Conservation (phyloP, 2,888 invertebrate genomes). For the Aphelenchoides bicaudatus region DNA sequence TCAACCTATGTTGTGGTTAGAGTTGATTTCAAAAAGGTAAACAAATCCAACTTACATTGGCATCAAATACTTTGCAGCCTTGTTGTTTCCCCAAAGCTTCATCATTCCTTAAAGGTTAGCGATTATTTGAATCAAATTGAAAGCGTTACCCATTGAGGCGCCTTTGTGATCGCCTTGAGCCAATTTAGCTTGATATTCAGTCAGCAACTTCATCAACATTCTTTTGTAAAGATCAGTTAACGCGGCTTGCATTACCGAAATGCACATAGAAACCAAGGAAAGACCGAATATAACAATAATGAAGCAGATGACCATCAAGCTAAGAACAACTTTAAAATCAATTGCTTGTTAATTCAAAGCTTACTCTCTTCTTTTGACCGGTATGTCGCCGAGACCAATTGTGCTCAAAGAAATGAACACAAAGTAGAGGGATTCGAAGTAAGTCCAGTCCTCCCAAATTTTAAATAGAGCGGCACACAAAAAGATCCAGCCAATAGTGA, state of each 20-base stretch:
- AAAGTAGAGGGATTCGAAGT: slow-evolving; percentile 63
- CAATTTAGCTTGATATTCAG: slow-evolving; percentile 58
- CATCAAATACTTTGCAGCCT: slow-evolving; percentile 57
- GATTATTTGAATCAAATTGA: too few relatives aligned
- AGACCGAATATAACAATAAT: slow-evolving; percentile 63
- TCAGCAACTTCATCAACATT: slow-evolving; percentile 56
- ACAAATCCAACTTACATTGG: slow-evolving; percentile 38
- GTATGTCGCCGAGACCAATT: slow-evolving; percentile 46
- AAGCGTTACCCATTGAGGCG: slow-evolving; percentile 59
- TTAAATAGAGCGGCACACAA: slow-evolving; percentile 86
- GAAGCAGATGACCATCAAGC: slow-evolving; percentile 58
- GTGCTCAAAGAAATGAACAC: slow-evolving; percentile 60
- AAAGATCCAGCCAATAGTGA: slow-evolving; percentile 81
- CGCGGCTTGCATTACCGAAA: slow-evolving; percentile 62
- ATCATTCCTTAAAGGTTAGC: too few relatives aligned
- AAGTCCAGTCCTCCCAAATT: slow-evolving; percentile 75
- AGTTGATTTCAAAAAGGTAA: slow-evolving; percentile 13
- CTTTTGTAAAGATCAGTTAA: slow-evolving; percentile 58
- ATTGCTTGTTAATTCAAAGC: slow-evolving; percentile 24
- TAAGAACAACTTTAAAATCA: slow-evolving; percentile 5
- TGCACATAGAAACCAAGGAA: slow-evolving; percentile 64
- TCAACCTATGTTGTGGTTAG: slow-evolving; percentile 21
- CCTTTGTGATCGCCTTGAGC: slow-evolving; percentile 48
- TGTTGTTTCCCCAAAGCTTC: slow-evolving; percentile 57
- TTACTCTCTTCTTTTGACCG: slow-evolving; percentile 53